Conservation (phyloP, 2,888 invertebrate genomes). For the Dexiosoma caninum region DNA sequence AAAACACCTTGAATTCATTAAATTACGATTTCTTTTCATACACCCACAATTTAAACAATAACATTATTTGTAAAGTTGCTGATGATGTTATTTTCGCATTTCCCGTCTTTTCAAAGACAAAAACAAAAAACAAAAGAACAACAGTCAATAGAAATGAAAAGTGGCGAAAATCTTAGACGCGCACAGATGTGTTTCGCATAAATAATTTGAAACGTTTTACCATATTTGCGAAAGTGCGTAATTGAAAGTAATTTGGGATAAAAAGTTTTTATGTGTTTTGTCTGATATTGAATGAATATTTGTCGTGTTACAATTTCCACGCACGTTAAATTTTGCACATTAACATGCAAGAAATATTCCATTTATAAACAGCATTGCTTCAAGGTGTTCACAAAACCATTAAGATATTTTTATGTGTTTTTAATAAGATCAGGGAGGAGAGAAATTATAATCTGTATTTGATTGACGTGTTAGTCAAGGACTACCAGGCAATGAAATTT, state of each 20-base stretch:
- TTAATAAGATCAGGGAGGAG: slow-evolving; percentile 11
- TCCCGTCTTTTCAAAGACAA: not conserved
- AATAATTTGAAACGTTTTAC: slow-evolving; percentile 17
- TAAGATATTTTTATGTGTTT: slow-evolving; percentile 1
- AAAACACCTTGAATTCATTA: not conserved
- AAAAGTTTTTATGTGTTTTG: not conserved
- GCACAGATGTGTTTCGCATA: slow-evolving; percentile 54
- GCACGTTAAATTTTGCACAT: slow-evolving; percentile 9
- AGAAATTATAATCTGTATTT: not conserved
- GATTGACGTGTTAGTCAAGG: not conserved
- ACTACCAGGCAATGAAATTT: too few relatives aligned
- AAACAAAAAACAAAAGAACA: too few relatives aligned
- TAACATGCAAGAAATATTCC: not conserved
- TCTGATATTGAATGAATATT: not conserved
- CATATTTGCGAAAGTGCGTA: slow-evolving; percentile 4
- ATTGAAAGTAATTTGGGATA: slow-evolving; percentile 3
- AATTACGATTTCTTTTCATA: not conserved
- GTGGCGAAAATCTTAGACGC: not conserved
- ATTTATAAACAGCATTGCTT: not conserved
- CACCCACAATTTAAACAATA: not conserved
- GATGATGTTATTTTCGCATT: not conserved
- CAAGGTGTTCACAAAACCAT: slow-evolving; percentile 21
- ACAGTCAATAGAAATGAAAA: not conserved
- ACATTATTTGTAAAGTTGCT: not conserved
- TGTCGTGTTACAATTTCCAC: not conserved